Conservation (phyloP, 2,113 vertebrate species). For the Syngnathus scovelli region DNA sequence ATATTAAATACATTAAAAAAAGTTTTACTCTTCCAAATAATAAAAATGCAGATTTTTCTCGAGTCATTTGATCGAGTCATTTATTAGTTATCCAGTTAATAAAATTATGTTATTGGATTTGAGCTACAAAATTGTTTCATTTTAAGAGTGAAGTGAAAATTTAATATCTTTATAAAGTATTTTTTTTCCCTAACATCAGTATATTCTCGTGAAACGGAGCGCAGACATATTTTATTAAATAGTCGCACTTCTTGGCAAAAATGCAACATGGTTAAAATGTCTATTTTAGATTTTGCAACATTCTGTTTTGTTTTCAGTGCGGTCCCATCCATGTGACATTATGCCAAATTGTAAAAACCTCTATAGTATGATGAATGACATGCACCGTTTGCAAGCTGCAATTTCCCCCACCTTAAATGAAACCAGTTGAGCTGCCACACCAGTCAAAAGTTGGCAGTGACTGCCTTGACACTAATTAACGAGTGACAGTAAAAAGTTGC, state of each 20-base stretch:
- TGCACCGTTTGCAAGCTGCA: constrained; percentile 12
- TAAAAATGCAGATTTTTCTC: no score
- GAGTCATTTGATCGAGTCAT: no score
- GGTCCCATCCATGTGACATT: not conserved
- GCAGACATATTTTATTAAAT: not conserved
- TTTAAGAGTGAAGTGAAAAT: no score
- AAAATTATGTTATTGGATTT: no score
- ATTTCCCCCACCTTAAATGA: constrained; percentile 6
- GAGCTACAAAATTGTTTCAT: no score
- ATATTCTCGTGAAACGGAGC: no score
- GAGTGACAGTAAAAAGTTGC: constrained; percentile 46
- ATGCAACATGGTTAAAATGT: not conserved
- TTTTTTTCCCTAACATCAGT: no score
- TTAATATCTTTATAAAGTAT: no score
- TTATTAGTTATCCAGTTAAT: no score
- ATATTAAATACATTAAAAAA: no score
- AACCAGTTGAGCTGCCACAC: constrained; percentile 22
- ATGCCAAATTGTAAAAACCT: not conserved
- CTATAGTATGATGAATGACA: not conserved
- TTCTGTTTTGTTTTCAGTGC: not conserved
- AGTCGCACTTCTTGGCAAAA: not conserved
- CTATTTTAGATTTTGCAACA: not conserved
- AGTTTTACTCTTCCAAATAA: no score
- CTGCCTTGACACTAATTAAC: constrained; percentile 39
- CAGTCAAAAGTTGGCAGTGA: constrained; percentile 33